phyloP scores from a whole-genome alignment of 2,113 vertebrate species.

The Archilochus colubris region DNA sequence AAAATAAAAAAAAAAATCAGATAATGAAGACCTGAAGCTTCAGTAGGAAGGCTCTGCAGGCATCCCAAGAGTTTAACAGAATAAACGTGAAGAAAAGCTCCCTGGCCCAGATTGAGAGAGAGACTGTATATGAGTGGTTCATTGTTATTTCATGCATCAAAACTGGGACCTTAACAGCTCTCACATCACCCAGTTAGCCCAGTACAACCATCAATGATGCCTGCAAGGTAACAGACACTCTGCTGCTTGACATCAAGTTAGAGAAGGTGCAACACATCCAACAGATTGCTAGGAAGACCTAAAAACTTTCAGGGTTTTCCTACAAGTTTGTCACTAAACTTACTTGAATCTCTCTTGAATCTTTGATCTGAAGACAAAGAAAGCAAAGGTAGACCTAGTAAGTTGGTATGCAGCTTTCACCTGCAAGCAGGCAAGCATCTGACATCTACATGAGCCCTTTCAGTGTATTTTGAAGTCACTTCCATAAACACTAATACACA shows the following conservation, averaged over 20 bases:
- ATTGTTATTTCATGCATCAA: not conserved
- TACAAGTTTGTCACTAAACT: not conserved
- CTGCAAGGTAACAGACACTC: not conserved
- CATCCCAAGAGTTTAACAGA: not conserved
- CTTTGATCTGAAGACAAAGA: not conserved
- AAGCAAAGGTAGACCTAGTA: not conserved
- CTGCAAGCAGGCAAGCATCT: not conserved
- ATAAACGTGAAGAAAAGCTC: not conserved
- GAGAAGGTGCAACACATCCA: not conserved
- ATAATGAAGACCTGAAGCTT: not conserved
- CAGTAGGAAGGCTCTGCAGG: not conserved
- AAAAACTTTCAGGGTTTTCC: not conserved
- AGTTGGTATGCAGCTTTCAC: not conserved
- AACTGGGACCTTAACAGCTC: not conserved
- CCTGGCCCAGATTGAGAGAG: not conserved
- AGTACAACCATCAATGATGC: not conserved
- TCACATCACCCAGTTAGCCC: not conserved
- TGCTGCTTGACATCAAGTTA: not conserved
- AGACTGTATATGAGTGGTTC: not conserved
- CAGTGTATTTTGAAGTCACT: not conserved
- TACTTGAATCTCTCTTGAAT: not conserved
- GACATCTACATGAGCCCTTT: not conserved
- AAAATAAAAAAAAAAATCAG: not conserved
- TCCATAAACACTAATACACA: not conserved
- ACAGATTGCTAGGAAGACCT: not conserved